Evolutionary conservation across 2,113 vertebrate genomes (phyloP), one percentile per base, ranked within the genome.

Genomic region (Pitta sordida): DNA sequence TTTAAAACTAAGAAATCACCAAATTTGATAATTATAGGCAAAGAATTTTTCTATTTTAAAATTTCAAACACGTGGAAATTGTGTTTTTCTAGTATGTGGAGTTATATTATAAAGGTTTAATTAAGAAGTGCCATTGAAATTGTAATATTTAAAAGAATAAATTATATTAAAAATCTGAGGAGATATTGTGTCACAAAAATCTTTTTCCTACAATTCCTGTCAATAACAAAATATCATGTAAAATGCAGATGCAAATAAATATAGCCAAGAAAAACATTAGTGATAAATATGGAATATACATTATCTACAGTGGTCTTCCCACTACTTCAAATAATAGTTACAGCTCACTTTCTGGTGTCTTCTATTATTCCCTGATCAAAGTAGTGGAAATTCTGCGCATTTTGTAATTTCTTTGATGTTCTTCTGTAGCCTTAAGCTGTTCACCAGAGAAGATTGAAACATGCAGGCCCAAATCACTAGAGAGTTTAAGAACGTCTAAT

Each of bases 371-470:
- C 59, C 43, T 52, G 62, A 96, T 96, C 91, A 97, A 97, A 97
- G 92, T 89, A 96, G 44, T 27, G 95, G 80, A 95, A 95, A 71
- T 92, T 58, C 92, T 95, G 77, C 59, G 97, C 92, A 41, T 56
- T 91, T 96, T 97, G 94, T 93, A 93, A 76, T 96, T 85, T 96
- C 88, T 93, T 94, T 97, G 77, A 93, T 95, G 92, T 75, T 93
- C 77, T 96, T 86, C 94, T 95, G 94, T 95, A 96, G 68, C 74
- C 79, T 92, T 90, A 96, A 93, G 92, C 78, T 94, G 75, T 95
- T 95, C 92, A 63, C 93, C 80, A 90, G 49, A 84, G 69, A 95
- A 96, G 58, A 88, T 75, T 1, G 1, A 80, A 84, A 86, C 70
- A 94, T 70, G 70, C 41, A 89, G 93, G 80, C 59, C 24, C 41